Percentiles rank a stretch among this genome's conserved stretches.
Conservation (phyloP, 2,888 invertebrate species). For the Leucophenga maculata region DNA sequence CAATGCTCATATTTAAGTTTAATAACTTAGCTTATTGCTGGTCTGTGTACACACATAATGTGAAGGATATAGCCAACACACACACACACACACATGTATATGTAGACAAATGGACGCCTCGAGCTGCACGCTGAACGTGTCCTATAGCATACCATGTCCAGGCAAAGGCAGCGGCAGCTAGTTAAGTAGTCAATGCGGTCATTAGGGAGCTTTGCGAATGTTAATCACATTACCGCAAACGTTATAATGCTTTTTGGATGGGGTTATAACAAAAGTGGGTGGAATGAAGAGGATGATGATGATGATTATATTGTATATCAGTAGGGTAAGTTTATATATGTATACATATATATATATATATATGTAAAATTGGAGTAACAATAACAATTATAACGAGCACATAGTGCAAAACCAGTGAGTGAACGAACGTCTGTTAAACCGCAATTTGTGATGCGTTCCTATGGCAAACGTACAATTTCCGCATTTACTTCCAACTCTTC, state of each 20-base stretch:
- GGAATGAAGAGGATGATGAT: too few relatives aligned
- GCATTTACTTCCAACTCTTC: slow-evolving; percentile 5
- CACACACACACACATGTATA: slow-evolving; percentile 4
- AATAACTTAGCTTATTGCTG: slow-evolving; percentile 56
- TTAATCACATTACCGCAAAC: slow-evolving; percentile 64
- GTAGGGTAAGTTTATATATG: too few relatives aligned
- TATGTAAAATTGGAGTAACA: slow-evolving; percentile 47
- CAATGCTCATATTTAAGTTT: slow-evolving; percentile 51
- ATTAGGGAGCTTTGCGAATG: slow-evolving; percentile 54
- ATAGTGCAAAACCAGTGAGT: slow-evolving; percentile 3
- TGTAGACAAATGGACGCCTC: neutral
- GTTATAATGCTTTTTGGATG: slow-evolving; percentile 55
- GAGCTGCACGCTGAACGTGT: neutral
- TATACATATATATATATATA: slow-evolving; percentile 11
- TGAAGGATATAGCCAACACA: neutral
- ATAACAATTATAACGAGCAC: slow-evolving; percentile 60
- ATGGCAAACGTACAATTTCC: slow-evolving; percentile 54
- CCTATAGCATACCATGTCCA: slow-evolving; percentile 26
- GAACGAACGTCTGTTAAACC: slow-evolving; percentile 44
- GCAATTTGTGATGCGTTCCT: slow-evolving; percentile 51
- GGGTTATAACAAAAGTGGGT: slow-evolving; percentile 16
- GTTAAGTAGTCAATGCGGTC: slow-evolving; percentile 51
- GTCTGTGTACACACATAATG: neutral
- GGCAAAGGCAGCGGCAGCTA: slow-evolving; percentile 12
- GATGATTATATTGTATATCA: too few relatives aligned